Conservation (phyloP, 2,113 vertebrate genomes). For the Panthera uncia region DNA sequence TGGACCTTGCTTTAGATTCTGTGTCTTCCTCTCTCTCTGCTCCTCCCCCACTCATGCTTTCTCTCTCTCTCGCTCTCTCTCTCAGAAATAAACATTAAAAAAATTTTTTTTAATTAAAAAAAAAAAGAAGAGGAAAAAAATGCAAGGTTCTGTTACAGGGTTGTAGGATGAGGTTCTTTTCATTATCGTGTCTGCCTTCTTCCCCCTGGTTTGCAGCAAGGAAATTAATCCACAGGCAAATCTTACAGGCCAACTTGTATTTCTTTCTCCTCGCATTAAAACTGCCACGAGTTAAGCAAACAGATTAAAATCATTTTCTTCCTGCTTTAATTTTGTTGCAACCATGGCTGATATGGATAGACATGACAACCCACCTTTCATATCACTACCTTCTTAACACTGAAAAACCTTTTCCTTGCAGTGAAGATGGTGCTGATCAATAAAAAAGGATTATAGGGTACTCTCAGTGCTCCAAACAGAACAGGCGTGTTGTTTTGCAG, state of each 20-base stretch:
- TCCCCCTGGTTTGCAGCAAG: background rate
- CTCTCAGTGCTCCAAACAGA: background rate
- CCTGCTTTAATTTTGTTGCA: background rate
- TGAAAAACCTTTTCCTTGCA: background rate
- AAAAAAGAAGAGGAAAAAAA: background rate
- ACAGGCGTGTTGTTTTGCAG: background rate
- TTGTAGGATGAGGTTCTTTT: background rate
- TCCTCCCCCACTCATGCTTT: too few species aligned
- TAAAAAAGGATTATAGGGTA: background rate
- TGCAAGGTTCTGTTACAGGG: background rate
- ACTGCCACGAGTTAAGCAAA: background rate
- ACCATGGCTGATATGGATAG: background rate
- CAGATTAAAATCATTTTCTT: background rate
- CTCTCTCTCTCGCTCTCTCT: too few species aligned
- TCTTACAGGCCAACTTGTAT: background rate
- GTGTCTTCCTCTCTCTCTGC: too few species aligned
- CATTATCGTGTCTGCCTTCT: background rate
- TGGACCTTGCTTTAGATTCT: too few species aligned
- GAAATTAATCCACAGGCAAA: background rate
- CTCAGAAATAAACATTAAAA: too few species aligned
- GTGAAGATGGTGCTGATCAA: background rate
- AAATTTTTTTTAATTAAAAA: background rate
- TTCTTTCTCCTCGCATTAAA: background rate
- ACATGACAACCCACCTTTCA: background rate
- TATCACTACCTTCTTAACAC: background rate